These are phyloP conservation scores for Hydrolagus affinis DNA, from an alignment of 2,113 vertebrate species.

Conservation along the genomic window DNA sequence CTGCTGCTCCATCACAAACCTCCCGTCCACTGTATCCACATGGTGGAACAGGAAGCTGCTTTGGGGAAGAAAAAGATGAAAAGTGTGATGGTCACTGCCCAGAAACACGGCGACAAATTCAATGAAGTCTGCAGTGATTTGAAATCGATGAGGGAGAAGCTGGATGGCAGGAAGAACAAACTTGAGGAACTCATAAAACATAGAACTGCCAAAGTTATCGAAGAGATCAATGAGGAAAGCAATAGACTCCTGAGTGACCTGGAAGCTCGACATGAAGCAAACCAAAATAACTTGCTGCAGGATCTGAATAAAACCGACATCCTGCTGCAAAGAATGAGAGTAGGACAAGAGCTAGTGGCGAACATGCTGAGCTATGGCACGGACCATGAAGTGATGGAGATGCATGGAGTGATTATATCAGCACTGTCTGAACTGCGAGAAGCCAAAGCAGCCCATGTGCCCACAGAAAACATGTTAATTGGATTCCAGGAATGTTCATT, in stretches of 20 bases:
- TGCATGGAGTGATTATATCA: neutral
- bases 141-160: neutral
- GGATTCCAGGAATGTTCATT: neutral
- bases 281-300: neutral
- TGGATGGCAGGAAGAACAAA: neutral
- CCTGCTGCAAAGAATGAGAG: neutral
- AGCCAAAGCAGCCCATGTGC: neutral
- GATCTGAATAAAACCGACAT: neutral
- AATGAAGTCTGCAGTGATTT: neutral
- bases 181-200: neutral
- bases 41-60: neutral
- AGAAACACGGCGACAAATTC: neutral
- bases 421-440: neutral
- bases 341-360: neutral
- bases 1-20: conserved; percentile 1
- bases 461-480: neutral
- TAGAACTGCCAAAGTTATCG: too few species aligned
- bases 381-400: neutral
- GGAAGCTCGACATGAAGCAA: neutral
- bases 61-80: neutral
- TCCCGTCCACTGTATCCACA: neutral
- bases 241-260: neutral
- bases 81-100: neutral
- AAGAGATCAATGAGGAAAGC: neutral
- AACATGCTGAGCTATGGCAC: neutral